A percentile compares a stretch with the other conserved stretches of the same genome.
These are phyloP conservation scores for Aradophagus sp. DNA, from an alignment of 1,140 invertebrate species.

Conservation along the genomic window DNA sequence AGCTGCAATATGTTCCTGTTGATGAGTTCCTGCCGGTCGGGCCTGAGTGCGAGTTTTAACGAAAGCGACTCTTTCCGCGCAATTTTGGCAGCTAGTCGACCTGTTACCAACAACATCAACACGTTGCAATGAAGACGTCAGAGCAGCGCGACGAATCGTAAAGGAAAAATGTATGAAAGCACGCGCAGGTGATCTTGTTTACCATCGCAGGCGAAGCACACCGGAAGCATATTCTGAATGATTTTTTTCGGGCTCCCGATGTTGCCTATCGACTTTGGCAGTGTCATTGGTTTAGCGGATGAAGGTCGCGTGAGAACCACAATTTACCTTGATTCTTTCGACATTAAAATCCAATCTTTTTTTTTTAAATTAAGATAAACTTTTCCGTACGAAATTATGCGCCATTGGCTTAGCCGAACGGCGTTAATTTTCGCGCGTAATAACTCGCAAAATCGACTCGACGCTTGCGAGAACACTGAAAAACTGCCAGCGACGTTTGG, in stretches of 20 bases:
- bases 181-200: slow-evolving; percentile 18
- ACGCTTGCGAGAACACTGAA: slow-evolving; percentile 60
- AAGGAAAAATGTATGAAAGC: too few relatives aligned
- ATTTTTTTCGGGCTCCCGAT: slow-evolving; percentile 23
- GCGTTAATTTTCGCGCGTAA: slow-evolving; percentile 6
- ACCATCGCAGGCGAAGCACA: slow-evolving; percentile 38
- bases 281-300: slow-evolving; percentile 18
- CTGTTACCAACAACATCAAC: slow-evolving; percentile 59
- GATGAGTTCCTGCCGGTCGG: slow-evolving; percentile 94
- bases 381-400: too few relatives aligned
- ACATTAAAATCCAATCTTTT: too few relatives aligned
- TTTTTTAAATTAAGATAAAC: too few relatives aligned
- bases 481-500: slow-evolving; percentile 62
- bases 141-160: too few relatives aligned
- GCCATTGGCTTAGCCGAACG: too few relatives aligned
- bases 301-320: neutral
- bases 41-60: slow-evolving; percentile 92
- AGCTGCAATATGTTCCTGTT: slow-evolving; percentile 97
- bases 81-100: slow-evolving; percentile 89
- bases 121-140: slow-evolving; percentile 23
- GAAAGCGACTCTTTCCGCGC: slow-evolving; percentile 97
- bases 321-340: slow-evolving; percentile 4
- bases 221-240: slow-evolving; percentile 25
- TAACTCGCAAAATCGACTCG: slow-evolving; percentile 13
- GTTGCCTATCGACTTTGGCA: slow-evolving; percentile 18